Conservation (phyloP, 2,888 invertebrate species). For the Thyatira batis region DNA sequence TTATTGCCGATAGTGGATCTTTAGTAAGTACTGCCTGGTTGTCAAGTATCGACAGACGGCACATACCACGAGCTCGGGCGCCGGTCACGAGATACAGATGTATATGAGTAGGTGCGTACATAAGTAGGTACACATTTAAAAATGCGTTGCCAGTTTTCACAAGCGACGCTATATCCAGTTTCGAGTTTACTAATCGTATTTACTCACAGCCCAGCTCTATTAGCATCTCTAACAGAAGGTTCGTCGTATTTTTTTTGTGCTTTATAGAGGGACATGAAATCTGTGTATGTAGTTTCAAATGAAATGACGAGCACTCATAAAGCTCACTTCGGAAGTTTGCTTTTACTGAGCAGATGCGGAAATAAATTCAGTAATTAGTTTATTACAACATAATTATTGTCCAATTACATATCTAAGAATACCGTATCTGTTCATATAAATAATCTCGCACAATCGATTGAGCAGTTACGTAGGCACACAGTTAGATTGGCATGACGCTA, state of each 20-base stretch:
- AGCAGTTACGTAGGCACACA: neutral
- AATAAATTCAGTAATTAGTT: no score
- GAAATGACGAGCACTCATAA: no score
- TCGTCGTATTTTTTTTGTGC: neutral
- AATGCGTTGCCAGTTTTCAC: neutral
- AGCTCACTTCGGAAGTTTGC: no score
- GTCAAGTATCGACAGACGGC: neutral
- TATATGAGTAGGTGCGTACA: no score
- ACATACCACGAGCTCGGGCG: no score
- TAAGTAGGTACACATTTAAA: neutral
- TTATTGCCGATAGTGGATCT: neutral
- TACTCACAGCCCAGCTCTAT: neutral
- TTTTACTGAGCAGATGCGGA: no score
- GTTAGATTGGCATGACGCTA: neutral
- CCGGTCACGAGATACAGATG: neutral
- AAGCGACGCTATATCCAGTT: neutral
- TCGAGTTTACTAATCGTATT: neutral
- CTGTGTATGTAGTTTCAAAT: no score
- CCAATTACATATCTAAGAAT: neutral
- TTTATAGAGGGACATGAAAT: no score
- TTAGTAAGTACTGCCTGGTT: neutral
- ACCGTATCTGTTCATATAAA: neutral
- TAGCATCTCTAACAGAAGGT: neutral
- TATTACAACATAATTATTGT: neutral
- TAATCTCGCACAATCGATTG: constrained; percentile 1